Evolutionary conservation across 2,888 invertebrate species (phyloP).

Genomic region (Oscheius sp.): DNA sequence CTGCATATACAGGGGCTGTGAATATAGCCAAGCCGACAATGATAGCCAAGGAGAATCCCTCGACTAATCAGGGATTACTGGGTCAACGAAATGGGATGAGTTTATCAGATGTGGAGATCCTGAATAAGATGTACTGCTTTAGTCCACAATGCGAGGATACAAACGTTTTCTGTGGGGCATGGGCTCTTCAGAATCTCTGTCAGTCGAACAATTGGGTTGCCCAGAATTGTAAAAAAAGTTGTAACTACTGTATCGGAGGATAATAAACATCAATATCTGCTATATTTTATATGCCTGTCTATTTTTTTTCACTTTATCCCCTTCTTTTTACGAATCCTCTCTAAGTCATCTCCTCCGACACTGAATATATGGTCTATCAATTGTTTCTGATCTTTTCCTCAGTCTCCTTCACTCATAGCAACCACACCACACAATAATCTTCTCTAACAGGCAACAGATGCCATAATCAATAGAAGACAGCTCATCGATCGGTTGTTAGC

Average conservation of each 20-base stretch:
- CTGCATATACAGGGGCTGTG: slow-evolving; percentile 59
- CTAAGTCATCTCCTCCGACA: too few species aligned
- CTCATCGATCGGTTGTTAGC: too few species aligned
- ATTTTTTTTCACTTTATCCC: too few species aligned
- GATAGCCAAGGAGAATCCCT: slow-evolving; percentile 57
- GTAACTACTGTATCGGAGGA: slow-evolving; percentile 52
- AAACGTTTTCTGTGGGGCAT: slow-evolving; percentile 66
- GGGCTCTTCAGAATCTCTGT: slow-evolving; percentile 61
- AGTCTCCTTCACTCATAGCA: too few species aligned
- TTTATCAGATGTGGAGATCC: slow-evolving; percentile 57
- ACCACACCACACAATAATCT: too few species aligned
- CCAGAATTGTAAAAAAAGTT: slow-evolving; percentile 64
- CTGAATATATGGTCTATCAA: too few species aligned
- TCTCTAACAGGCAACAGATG: too few species aligned
- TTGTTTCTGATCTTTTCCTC: too few species aligned
- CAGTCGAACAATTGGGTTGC: slow-evolving; percentile 56
- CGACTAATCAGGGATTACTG: slow-evolving; percentile 52
- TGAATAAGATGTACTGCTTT: slow-evolving; percentile 65
- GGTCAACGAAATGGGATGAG: slow-evolving; percentile 63
- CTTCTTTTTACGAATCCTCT: too few species aligned
- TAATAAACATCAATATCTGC: not conserved
- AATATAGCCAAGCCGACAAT: slow-evolving; percentile 62
- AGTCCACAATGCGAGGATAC: slow-evolving; percentile 57
- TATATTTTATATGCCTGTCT: too few species aligned
- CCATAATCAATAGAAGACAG: too few species aligned